phyloP scores from a whole-genome alignment of 2,113 vertebrate species.

The Lucifuga dentata region DNA sequence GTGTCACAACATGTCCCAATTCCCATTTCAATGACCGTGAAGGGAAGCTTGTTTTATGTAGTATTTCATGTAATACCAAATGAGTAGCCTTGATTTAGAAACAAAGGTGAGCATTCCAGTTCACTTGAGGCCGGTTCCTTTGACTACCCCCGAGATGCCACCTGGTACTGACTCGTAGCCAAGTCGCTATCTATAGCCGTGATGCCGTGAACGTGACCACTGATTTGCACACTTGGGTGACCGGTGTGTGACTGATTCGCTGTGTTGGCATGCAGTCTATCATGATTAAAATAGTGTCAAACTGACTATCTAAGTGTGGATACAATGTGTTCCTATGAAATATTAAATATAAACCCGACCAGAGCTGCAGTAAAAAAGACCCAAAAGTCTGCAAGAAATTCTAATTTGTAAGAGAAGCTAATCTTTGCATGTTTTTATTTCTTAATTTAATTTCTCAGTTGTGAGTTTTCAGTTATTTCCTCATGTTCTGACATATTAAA shows the following conservation, averaged over 20 bases:
- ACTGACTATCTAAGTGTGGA: slow-evolving; percentile 9
- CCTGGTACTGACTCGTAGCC: slow-evolving; percentile 54
- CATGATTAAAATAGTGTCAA: neutral
- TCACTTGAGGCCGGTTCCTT: slow-evolving; percentile 23
- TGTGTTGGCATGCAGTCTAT: no score
- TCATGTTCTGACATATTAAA: no score
- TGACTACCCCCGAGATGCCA: slow-evolving; percentile 57
- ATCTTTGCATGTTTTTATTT: no score
- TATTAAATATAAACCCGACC: neutral
- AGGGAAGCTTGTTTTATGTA: no score
- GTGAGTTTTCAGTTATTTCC: no score
- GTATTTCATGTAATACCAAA: no score
- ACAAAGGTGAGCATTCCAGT: slow-evolving; percentile 16
- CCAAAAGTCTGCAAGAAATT: neutral
- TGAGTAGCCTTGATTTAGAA: neutral
- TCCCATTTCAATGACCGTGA: no score
- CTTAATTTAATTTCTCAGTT: no score
- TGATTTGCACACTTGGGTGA: slow-evolving; percentile 12
- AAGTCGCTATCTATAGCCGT: slow-evolving; percentile 56
- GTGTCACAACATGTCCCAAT: no score
- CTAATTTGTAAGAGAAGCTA: no score
- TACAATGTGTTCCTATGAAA: neutral
- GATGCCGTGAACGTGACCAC: slow-evolving; percentile 18
- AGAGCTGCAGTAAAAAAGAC: no score
- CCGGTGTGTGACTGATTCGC: slow-evolving; percentile 17